These are phyloP conservation scores for Ophonus ardosiacus DNA, from an alignment of 2,888 invertebrate genomes.

Conservation along the genomic window DNA sequence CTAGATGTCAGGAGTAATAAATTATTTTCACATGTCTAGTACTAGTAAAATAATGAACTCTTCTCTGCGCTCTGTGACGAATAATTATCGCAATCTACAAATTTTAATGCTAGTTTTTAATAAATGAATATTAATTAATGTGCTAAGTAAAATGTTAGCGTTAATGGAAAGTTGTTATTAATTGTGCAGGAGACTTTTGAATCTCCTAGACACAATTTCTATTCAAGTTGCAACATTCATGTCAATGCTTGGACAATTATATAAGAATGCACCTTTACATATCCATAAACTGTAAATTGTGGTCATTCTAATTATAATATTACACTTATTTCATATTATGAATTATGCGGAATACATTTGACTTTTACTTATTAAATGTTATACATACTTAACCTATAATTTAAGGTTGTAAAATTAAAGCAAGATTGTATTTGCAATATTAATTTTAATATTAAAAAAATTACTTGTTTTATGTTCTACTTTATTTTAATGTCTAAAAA, in stretches of 20 bases:
- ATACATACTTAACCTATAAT: slow-evolving; percentile 2
- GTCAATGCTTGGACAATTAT: slow-evolving; percentile 44
- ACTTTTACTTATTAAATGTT: slow-evolving; percentile 24
- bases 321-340: background rate
- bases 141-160: slow-evolving; percentile 33
- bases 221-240: slow-evolving; percentile 32
- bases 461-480: too few relatives aligned
- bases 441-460: background rate
- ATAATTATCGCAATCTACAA: slow-evolving; percentile 9
- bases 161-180: slow-evolving; percentile 41
- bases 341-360: background rate
- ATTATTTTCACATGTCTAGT: slow-evolving; percentile 10
- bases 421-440: background rate
- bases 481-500: too few relatives aligned
- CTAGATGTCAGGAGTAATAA: slow-evolving; percentile 16
- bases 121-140: slow-evolving; percentile 23
- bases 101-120: slow-evolving; percentile 30
- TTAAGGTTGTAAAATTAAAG: slow-evolving; percentile 1
- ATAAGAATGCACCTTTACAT: slow-evolving; percentile 44
- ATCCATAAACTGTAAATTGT: slow-evolving; percentile 23
- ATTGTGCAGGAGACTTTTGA: slow-evolving; percentile 31
- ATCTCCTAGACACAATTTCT: slow-evolving; percentile 47
- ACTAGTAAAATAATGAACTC: slow-evolving; percentile 24
- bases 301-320: slow-evolving; percentile 27
- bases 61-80: background rate